phyloP scores from a whole-genome alignment of 2,113 vertebrate species.

The Osmerus mordax region DNA sequence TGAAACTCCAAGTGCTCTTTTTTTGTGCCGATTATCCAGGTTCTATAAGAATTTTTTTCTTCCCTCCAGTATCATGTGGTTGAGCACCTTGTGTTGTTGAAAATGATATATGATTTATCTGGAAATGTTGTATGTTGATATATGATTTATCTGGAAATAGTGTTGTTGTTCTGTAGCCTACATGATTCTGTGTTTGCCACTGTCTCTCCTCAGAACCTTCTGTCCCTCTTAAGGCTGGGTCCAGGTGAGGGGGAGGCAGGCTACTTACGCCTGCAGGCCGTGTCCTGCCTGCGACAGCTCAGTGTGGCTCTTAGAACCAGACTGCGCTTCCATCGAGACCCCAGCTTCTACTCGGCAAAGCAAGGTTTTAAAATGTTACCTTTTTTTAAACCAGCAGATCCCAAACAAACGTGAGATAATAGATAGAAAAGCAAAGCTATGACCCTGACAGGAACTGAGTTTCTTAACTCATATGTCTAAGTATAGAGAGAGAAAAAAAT shows the following conservation, averaged over 20 bases:
- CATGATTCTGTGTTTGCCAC: slow-evolving; percentile 16
- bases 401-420: neutral
- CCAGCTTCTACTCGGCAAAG: slow-evolving; percentile 84
- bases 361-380: slow-evolving; percentile 70
- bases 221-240: slow-evolving; percentile 81
- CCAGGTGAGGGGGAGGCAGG: slow-evolving; percentile 75
- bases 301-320: slow-evolving; percentile 80
- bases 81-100: neutral
- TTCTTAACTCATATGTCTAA: no score
- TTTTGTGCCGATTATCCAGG: slow-evolving; percentile 18
- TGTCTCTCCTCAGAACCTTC: slow-evolving; percentile 76
- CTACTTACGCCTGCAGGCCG: slow-evolving; percentile 76
- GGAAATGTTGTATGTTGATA: no score
- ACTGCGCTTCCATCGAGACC: slow-evolving; percentile 90
- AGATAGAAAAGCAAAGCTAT: neutral
- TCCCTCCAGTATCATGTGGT: neutral
- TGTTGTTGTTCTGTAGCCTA: neutral
- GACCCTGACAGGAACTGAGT: no score
- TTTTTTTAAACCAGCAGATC: neutral
- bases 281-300: slow-evolving; percentile 85
- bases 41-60: slow-evolving; percentile 15
- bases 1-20: slow-evolving; percentile 56
- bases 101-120: neutral
- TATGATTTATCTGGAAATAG: neutral
- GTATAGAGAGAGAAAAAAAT: no score